Conservation (phyloP, 1,140 invertebrate species). For the Drosophila sucinea region DNA sequence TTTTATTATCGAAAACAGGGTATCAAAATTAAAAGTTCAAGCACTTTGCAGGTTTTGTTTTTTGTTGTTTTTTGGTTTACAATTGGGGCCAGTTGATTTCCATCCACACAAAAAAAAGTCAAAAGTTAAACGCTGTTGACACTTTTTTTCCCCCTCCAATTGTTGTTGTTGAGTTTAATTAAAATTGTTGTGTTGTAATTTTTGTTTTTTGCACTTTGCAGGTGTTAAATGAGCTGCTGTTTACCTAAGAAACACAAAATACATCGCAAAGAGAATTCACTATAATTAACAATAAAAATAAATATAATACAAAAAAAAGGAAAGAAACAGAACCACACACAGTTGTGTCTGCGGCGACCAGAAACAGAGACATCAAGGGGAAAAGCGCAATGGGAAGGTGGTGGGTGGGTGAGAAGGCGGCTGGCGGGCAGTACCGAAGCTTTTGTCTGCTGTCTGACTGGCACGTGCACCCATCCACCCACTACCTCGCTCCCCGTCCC, state of each 20-base stretch:
- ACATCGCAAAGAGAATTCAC: neutral
- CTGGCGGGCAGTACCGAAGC: neutral
- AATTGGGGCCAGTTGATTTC: constrained; percentile 46
- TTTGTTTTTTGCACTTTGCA: neutral
- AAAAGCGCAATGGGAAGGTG: neutral
- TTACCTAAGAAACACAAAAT: neutral
- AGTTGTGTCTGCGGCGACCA: constrained; percentile 20
- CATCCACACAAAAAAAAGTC: constrained; percentile 42
- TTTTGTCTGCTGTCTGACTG: neutral
- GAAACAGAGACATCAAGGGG: neutral
- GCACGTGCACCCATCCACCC: neutral
- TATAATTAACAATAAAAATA: constrained; percentile 5
- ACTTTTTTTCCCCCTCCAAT: constrained; percentile 43
- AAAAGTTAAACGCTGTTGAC: constrained; percentile 56
- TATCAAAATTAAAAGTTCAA: constrained; percentile 60
- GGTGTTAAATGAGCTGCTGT: constrained; percentile 4
- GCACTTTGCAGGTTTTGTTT: constrained; percentile 67
- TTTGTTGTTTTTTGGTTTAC: constrained; percentile 7
- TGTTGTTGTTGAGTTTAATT: constrained; percentile 40
- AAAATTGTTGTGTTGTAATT: constrained; percentile 18
- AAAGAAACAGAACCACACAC: constrained; percentile 14
- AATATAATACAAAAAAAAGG: neutral
- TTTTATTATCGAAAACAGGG: neutral
- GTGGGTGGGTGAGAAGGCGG: neutral
- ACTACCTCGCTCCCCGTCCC: neutral